Percentiles rank a stretch among this genome's conserved stretches.
These are phyloP conservation scores for Shargacucullia verbasci DNA, from an alignment of 2,888 invertebrate species.

Conservation along the genomic window DNA sequence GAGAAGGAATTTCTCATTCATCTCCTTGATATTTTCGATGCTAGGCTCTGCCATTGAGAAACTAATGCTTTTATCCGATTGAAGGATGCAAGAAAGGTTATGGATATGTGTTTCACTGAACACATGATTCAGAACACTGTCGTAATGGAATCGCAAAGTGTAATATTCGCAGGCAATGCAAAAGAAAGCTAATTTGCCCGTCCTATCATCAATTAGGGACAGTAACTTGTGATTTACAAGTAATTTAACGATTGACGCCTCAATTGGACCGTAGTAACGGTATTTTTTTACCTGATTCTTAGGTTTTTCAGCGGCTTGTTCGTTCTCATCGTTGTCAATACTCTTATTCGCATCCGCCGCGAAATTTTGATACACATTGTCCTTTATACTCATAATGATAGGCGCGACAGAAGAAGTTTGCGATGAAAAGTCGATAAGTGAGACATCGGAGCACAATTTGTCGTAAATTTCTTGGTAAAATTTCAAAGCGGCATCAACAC, in stretches of 20 bases:
- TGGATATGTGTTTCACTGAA: constrained; percentile 82
- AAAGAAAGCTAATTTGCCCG: constrained; percentile 84
- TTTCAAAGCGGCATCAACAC: constrained; percentile 77
- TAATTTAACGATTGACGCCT: constrained; percentile 76
- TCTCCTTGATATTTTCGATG: constrained; percentile 76
- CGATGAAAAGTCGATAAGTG: constrained; percentile 74
- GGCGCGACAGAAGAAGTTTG: constrained; percentile 83
- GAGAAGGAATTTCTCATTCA: constrained; percentile 78
- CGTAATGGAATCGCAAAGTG: constrained; percentile 82
- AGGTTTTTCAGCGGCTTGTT: constrained; percentile 75
- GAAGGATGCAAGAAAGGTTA: constrained; percentile 79
- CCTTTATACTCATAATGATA: constrained; percentile 86
- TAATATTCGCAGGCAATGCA: constrained; percentile 86
- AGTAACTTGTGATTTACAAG: constrained; percentile 79
- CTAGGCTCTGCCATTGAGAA: constrained; percentile 72
- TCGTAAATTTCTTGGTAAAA: constrained; percentile 78
- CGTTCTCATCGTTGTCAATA: constrained; percentile 81
- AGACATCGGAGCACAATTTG: constrained; percentile 74
- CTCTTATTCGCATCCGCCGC: constrained; percentile 81
- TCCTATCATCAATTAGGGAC: constrained; percentile 81
- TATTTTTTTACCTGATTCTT: constrained; percentile 82
- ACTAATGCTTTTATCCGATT: constrained; percentile 78
- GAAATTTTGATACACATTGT: constrained; percentile 85
- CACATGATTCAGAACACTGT: constrained; percentile 84
- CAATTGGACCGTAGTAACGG: constrained; percentile 84